phyloP scores from a whole-genome alignment of 2,797 vertebrate genomes.

The Chaetodon trifasciatus region DNA sequence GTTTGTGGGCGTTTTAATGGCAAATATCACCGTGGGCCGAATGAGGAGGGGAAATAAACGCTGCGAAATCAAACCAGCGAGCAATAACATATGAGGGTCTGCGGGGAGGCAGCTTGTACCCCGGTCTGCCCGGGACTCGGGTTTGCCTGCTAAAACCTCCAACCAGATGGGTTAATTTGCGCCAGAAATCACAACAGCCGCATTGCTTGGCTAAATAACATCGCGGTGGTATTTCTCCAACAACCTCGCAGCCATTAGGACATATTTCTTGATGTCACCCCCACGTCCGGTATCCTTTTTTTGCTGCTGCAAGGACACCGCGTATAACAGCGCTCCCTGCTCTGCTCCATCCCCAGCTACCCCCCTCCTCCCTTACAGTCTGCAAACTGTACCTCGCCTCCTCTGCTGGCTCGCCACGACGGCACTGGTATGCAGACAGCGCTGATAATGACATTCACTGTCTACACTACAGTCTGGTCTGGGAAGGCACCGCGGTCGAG shows the following conservation, averaged over 20 bases:
- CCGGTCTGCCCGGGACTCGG: slow-evolving; percentile 14
- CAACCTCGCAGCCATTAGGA: neutral
- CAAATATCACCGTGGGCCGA: slow-evolving; percentile 44
- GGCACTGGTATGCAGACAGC: slow-evolving; percentile 83
- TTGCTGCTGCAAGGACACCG: slow-evolving; percentile 81
- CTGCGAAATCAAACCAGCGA: slow-evolving; percentile 29
- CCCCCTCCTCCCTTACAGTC: slow-evolving; percentile 49
- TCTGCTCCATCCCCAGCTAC: slow-evolving; percentile 42
- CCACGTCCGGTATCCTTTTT: slow-evolving; percentile 38
- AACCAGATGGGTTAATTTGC: slow-evolving; percentile 4
- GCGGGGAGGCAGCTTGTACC: slow-evolving; percentile 16
- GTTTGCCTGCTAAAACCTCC: slow-evolving; percentile 15
- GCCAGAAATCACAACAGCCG: neutral
- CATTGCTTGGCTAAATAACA: neutral
- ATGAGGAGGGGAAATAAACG: neutral
- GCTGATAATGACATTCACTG: slow-evolving; percentile 89
- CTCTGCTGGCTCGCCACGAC: slow-evolving; percentile 71
- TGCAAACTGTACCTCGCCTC: slow-evolving; percentile 71
- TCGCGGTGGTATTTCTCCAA: neutral
- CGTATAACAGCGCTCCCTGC: slow-evolving; percentile 56
- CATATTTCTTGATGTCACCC: slow-evolving; percentile 30
- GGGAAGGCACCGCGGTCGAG: slow-evolving; percentile 56
- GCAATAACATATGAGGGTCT: slow-evolving; percentile 32
- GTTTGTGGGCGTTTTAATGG: slow-evolving; percentile 54
- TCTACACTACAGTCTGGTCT: slow-evolving; percentile 79